Evolutionary conservation across 2,888 invertebrate species (phyloP).

Genomic region (Coelopa pilipes): DNA sequence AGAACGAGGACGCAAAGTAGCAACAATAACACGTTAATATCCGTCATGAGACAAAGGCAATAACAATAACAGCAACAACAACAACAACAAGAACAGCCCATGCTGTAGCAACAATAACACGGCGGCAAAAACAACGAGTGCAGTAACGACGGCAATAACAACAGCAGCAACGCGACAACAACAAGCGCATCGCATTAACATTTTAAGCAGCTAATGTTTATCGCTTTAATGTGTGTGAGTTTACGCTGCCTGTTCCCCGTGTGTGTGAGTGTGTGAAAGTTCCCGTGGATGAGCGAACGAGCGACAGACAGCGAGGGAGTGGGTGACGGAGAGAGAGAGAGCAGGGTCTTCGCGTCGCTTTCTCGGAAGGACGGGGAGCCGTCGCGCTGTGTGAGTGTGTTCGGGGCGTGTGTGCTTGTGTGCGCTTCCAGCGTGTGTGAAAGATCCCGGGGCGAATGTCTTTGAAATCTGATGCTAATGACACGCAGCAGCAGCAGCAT

Average conservation of each 20-base stretch:
- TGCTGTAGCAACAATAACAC: constrained; percentile 35
- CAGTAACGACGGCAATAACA: constrained; percentile 36
- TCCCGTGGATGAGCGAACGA: too few species aligned
- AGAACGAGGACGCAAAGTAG: constrained; percentile 47
- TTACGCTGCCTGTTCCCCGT: constrained; percentile 34
- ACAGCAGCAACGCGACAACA: constrained; percentile 34
- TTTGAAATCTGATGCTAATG: constrained; percentile 64
- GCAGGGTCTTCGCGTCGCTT: too few species aligned
- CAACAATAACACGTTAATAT: constrained; percentile 64
- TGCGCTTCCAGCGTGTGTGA: constrained; percentile 35
- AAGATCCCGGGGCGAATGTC: constrained; percentile 29
- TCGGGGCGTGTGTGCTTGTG: constrained; percentile 12
- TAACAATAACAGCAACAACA: constrained; percentile 40
- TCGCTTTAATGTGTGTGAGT: constrained; percentile 58
- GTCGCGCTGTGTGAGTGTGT: too few species aligned
- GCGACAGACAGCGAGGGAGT: background rate
- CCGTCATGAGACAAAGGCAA: constrained; percentile 54
- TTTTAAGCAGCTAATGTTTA: constrained; percentile 54
- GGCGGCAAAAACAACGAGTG: constrained; percentile 34
- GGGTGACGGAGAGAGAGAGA: too few species aligned
- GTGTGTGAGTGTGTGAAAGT: constrained; percentile 25
- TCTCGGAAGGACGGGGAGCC: background rate
- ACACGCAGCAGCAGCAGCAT: constrained; percentile 49
- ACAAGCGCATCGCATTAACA: constrained; percentile 52
- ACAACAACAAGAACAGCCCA: constrained; percentile 33